A percentile compares a stretch with the other conserved stretches of the same genome.
phyloP scores from a whole-genome alignment of 1,140 invertebrate genomes.

The Centruroides vittatus region DNA sequence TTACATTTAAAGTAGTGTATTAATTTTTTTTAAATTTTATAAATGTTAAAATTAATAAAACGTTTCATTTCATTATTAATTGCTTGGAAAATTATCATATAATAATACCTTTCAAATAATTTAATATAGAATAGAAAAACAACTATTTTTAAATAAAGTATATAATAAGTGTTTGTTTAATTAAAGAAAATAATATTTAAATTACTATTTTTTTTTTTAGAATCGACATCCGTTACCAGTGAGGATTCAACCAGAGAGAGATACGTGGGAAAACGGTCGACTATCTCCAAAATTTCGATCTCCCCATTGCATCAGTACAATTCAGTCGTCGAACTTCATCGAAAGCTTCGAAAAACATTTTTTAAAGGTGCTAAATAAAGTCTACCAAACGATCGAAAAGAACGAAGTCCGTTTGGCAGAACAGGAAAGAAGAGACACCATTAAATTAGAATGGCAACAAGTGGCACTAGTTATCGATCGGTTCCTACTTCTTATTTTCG shows the following conservation, averaged over 20 bases:
- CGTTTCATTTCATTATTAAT: too few species aligned
- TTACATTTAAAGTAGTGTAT: too few species aligned
- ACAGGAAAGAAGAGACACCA: conserved; percentile 38
- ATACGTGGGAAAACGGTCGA: conserved; percentile 8
- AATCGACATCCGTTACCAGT: conserved; percentile 5
- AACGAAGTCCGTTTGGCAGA: conserved; percentile 38
- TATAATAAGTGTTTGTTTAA: too few species aligned
- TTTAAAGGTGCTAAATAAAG: conserved; percentile 26
- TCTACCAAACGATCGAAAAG: conserved; percentile 27
- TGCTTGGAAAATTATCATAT: too few species aligned
- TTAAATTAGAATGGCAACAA: conserved; percentile 39
- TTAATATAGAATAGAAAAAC: too few species aligned
- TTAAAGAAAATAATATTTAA: too few species aligned
- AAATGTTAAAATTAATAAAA: too few species aligned
- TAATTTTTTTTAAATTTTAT: too few species aligned
- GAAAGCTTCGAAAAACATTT: conserved; percentile 24
- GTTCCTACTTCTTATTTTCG: conserved; percentile 42
- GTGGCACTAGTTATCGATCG: conserved; percentile 41
- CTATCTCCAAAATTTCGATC: conserved; percentile 2
- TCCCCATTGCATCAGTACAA: not conserved
- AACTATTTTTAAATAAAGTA: too few species aligned
- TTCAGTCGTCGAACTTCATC: conserved; percentile 4
- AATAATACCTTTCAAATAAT: too few species aligned
- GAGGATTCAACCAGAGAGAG: conserved; percentile 18
- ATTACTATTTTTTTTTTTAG: too few species aligned